These are phyloP conservation scores for Panurus biarmicus DNA, from an alignment of 2,113 vertebrate genomes.

Conservation along the genomic window DNA sequence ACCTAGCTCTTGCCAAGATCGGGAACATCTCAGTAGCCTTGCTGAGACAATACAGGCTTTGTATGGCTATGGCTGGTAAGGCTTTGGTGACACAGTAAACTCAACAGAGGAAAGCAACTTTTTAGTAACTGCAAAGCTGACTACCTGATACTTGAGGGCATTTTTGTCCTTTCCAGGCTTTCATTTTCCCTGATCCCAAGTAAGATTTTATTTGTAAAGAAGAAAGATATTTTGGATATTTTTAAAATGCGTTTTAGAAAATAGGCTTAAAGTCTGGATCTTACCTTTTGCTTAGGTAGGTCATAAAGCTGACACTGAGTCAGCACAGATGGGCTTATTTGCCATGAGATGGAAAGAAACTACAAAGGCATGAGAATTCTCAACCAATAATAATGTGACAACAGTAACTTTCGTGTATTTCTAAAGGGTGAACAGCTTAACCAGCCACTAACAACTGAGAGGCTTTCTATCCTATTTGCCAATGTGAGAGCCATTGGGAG, in stretches of 20 bases:
- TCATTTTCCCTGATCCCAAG: background rate
- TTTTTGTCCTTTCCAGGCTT: background rate
- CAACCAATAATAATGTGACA: background rate
- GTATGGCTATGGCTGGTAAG: slow-evolving; percentile 58
- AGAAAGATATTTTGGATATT: background rate
- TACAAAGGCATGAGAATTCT: background rate
- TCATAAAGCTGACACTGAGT: background rate
- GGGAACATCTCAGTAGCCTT: slow-evolving; percentile 65
- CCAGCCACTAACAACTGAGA: background rate
- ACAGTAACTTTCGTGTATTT: background rate
- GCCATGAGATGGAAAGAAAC: background rate
- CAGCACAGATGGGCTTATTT: background rate
- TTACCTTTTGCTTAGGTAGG: background rate
- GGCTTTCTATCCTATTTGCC: background rate
- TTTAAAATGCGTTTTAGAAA: background rate
- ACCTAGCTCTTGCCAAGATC: slow-evolving; percentile 70
- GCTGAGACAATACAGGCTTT: slow-evolving; percentile 83
- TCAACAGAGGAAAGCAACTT: slow-evolving; percentile 49
- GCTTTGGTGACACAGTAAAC: slow-evolving; percentile 68
- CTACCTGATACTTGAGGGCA: background rate
- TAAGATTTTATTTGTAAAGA: background rate
- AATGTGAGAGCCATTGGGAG: background rate
- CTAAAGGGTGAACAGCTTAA: background rate
- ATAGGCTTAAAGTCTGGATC: background rate
- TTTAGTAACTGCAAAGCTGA: slow-evolving; percentile 30